Evolutionary conservation across 2,888 invertebrate genomes (phyloP).

Genomic region (Cinara cedri): DNA sequence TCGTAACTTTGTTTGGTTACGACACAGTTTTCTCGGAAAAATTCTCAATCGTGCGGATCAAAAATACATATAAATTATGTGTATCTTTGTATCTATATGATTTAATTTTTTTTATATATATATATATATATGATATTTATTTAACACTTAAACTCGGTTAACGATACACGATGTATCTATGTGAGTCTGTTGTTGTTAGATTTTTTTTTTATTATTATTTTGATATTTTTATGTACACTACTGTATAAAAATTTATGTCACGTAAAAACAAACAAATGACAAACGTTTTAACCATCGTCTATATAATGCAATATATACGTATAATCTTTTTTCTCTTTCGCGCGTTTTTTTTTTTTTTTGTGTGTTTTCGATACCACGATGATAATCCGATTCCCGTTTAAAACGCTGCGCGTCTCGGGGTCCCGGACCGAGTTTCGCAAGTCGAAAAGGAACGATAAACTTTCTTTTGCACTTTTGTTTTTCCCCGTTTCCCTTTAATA

Average conservation of each 20-base stretch:
- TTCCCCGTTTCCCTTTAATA: too few relatives aligned
- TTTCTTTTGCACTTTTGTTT: slow-evolving; percentile 1
- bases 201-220: background rate
- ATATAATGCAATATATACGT: too few relatives aligned
- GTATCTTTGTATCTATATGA: too few relatives aligned
- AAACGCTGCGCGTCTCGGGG: background rate
- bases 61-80: too few relatives aligned
- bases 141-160: background rate
- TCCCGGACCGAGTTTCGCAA: background rate
- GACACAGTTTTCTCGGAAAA: too few relatives aligned
- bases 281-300: background rate
- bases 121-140: too few relatives aligned
- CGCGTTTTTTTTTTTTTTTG: too few relatives aligned
- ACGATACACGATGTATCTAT: background rate
- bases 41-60: too few relatives aligned
- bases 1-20: too few relatives aligned
- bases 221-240: background rate
- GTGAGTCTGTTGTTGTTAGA: too few relatives aligned
- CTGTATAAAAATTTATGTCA: background rate
- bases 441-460: background rate
- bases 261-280: background rate
- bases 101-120: too few relatives aligned
- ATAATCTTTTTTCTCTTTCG: slow-evolving; percentile 12
- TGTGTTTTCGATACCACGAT: slow-evolving; percentile 5
- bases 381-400: slow-evolving; percentile 18